Conservation (phyloP, 2,888 invertebrate species). For the Anodontia alba region DNA sequence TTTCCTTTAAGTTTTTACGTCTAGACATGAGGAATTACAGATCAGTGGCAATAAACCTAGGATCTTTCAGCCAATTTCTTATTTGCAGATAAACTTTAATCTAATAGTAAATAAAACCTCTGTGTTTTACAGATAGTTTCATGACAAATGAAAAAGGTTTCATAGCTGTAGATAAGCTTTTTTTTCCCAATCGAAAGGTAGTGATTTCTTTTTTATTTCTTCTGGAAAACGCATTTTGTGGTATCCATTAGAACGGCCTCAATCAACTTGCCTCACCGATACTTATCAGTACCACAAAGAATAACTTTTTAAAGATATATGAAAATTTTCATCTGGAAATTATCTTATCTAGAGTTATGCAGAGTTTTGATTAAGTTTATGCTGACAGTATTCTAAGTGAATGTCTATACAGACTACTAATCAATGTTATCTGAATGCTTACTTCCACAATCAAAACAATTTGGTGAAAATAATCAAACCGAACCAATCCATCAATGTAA, state of each 20-base stretch:
- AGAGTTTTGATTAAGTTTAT: constrained; percentile 10
- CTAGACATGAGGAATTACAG: neutral
- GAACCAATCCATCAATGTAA: neutral
- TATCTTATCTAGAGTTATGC: no score
- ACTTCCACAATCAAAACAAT: constrained; percentile 12
- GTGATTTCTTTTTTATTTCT: no score
- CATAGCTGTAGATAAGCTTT: no score
- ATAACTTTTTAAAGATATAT: no score
- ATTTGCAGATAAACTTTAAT: neutral
- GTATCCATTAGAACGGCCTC: no score
- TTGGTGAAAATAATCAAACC: neutral
- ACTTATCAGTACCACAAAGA: no score
- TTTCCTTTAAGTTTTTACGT: neutral
- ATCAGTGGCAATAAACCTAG: neutral
- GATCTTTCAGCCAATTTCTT: neutral
- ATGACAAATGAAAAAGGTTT: constrained; percentile 12
- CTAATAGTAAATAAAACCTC: neutral
- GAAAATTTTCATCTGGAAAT: no score
- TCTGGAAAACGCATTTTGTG: no score
- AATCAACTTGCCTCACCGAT: no score
- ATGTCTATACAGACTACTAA: constrained; percentile 4
- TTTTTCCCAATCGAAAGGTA: no score
- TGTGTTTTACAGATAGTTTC: neutral
- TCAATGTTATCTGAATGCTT: neutral
- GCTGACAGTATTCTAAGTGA: constrained; percentile 17